Conservation (phyloP, 2,888 invertebrate genomes). For the Drosophila tanythrix region DNA sequence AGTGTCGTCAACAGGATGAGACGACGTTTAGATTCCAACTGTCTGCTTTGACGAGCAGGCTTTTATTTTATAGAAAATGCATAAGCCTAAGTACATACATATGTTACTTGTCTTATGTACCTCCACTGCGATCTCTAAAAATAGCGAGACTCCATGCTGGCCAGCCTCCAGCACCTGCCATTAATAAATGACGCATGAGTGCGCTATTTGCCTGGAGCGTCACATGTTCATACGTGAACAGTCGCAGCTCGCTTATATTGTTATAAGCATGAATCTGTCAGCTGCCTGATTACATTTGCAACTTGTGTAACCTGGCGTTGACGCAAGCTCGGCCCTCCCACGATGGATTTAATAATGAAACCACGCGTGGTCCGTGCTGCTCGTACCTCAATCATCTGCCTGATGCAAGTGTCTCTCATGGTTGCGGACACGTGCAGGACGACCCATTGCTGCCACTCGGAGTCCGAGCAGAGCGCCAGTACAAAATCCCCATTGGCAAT, state of each 20-base stretch:
- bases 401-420: constrained; percentile 38
- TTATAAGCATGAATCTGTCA: constrained; percentile 15
- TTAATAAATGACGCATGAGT: neutral
- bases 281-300: constrained; percentile 41
- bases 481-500: constrained; percentile 39
- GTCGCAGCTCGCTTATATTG: neutral
- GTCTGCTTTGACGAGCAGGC: neutral
- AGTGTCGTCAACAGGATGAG: neutral
- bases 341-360: constrained; percentile 40
- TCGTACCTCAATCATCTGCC: constrained; percentile 50
- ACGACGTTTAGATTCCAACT: neutral
- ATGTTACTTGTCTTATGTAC: neutral
- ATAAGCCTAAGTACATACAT: neutral
- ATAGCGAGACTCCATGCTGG: neutral
- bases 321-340: neutral
- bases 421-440: constrained; percentile 17
- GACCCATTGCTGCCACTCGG: constrained; percentile 33
- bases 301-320: constrained; percentile 11
- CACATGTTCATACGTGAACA: neutral
- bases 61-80: neutral
- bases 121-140: neutral
- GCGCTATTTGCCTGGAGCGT: neutral
- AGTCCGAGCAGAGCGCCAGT: constrained; percentile 18
- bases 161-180: neutral
- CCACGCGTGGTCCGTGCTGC: constrained; percentile 43